Evolutionary conservation across 2,888 invertebrate species (phyloP).

Genomic region (Latheticus oryzae): DNA sequence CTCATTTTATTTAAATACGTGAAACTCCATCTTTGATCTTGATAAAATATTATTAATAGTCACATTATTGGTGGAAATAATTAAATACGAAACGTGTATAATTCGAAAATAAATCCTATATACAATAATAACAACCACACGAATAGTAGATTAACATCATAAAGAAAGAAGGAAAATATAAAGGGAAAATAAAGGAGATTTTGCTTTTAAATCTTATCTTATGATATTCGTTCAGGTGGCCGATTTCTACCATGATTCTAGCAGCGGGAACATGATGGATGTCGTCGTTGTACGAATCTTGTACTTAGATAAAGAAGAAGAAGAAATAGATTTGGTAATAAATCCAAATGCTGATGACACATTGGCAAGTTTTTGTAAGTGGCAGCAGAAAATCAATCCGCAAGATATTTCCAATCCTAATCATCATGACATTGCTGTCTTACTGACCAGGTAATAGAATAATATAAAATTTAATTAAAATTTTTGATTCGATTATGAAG

Average conservation of each 20-base stretch:
- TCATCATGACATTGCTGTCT: conserved; percentile 72
- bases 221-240: conserved; percentile 59
- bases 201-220: conserved; percentile 25
- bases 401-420: conserved; percentile 69
- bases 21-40: conserved; percentile 25
- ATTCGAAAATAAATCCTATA: conserved; percentile 29
- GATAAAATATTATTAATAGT: conserved; percentile 38
- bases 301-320: conserved; percentile 69
- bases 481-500: too few species aligned
- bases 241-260: conserved; percentile 65
- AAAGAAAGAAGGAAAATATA: too few species aligned
- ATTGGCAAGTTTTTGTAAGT: conserved; percentile 73
- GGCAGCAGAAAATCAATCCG: conserved; percentile 72
- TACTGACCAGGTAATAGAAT: conserved; percentile 72
- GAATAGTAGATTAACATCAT: conserved; percentile 19
- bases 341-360: conserved; percentile 69
- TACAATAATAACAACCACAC: not conserved
- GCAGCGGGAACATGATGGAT: conserved; percentile 71
- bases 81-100: conserved; percentile 31
- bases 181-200: conserved; percentile 7
- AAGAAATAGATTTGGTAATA: conserved; percentile 67
- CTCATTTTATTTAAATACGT: conserved; percentile 35
- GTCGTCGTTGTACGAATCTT: conserved; percentile 70
- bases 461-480: too few species aligned
- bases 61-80: conserved; percentile 31